Conservation (phyloP, 2,113 vertebrate genomes). For the Chrysemys picta region DNA sequence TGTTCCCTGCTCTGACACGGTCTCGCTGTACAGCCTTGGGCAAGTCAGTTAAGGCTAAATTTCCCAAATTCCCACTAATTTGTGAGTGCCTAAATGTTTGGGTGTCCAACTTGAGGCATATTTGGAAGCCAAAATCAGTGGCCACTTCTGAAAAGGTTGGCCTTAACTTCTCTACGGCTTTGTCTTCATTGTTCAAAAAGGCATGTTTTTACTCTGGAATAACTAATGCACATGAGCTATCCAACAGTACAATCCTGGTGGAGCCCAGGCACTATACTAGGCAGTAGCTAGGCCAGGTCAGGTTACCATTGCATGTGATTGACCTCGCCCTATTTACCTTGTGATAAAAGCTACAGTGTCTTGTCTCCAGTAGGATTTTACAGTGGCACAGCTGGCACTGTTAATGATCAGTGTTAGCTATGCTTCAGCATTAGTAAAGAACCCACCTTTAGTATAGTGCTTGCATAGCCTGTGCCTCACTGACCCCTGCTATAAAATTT, state of each 20-base stretch:
- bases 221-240: not conserved
- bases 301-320: rapidly evolving
- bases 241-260: rapidly evolving
- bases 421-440: not conserved
- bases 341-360: not conserved
- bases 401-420: not conserved
- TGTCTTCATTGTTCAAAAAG: not conserved
- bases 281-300: rapidly evolving
- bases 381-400: too few relatives aligned
- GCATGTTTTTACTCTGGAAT: not conserved
- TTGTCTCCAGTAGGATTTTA: not conserved
- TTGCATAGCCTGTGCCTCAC: not conserved
- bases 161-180: not conserved
- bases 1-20: not conserved
- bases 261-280: not conserved
- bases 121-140: not conserved
- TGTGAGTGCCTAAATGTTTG: not conserved
- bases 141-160: not conserved
- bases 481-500: not conserved
- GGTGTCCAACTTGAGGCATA: not conserved
- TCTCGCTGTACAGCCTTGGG: conserved; percentile 6
- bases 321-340: not conserved
- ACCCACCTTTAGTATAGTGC: rapidly evolving
- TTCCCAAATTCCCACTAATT: not conserved
- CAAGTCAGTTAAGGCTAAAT: not conserved